A percentile compares a stretch with the other conserved stretches of the same genome.
Conservation (phyloP, 1,140 invertebrate genomes). For the Caenorhabditis remanei region DNA sequence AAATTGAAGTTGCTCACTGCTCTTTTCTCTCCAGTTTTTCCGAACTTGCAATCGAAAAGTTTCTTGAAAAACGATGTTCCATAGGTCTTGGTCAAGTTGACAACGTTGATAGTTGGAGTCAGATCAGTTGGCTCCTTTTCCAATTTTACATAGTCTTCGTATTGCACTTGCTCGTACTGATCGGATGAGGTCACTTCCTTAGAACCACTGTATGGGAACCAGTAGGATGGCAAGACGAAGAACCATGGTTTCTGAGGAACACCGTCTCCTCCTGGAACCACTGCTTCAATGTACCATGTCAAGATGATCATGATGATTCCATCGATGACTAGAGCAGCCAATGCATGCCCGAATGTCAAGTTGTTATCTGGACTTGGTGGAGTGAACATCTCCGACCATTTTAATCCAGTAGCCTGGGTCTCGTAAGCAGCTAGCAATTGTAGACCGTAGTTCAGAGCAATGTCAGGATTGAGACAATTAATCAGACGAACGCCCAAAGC, state of each 20-base stretch:
- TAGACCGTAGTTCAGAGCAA: constrained; percentile 70
- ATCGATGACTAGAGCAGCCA: constrained; percentile 83
- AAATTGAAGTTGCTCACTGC: constrained; percentile 84
- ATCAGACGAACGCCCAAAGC: constrained; percentile 63
- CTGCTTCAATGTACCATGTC: constrained; percentile 83
- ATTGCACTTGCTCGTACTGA: constrained; percentile 42
- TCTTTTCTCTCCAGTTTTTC: constrained; percentile 80
- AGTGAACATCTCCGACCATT: constrained; percentile 66
- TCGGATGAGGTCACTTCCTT: constrained; percentile 54
- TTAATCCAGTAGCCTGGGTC: constrained; percentile 68
- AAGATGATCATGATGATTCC: constrained; percentile 83
- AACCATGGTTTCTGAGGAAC: constrained; percentile 72
- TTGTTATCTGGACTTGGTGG: constrained; percentile 69
- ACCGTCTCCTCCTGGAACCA: constrained; percentile 74
- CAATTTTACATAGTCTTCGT: constrained; percentile 57
- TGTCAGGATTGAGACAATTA: constrained; percentile 72
- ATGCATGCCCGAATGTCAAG: constrained; percentile 69
- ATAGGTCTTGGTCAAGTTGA: constrained; percentile 69
- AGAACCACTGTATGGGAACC: constrained; percentile 84
- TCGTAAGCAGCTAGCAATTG: constrained; percentile 69
- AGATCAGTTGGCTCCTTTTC: constrained; percentile 65
- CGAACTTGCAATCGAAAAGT: constrained; percentile 79
- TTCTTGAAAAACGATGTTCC: constrained; percentile 72
- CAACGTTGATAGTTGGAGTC: constrained; percentile 66
- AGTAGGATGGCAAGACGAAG: constrained; percentile 81